Evolutionary conservation across 1,140 invertebrate genomes (phyloP).

Genomic region (Muscidifurax raptorellus): DNA sequence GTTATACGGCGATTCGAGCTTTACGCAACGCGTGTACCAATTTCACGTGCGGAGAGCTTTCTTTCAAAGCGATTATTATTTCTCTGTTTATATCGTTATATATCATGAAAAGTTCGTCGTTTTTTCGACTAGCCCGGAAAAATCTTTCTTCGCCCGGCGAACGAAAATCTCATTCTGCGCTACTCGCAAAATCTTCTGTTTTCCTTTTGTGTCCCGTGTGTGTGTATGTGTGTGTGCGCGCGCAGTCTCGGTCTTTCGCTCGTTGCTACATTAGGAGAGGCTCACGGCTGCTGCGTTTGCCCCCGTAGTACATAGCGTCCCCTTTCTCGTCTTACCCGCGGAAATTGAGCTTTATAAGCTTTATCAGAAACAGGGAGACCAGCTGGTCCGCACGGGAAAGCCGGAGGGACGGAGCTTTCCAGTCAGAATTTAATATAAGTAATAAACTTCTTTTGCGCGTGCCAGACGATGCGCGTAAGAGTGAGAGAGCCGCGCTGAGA

Average conservation of each 20-base stretch:
- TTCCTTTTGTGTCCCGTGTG: conserved; percentile 48
- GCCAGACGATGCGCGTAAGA: background rate
- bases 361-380: conserved; percentile 47
- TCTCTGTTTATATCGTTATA: too few relatives aligned
- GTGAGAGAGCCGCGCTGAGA: background rate
- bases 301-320: background rate
- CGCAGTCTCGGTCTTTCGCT: too few relatives aligned
- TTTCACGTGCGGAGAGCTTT: background rate
- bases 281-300: background rate
- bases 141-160: too few relatives aligned
- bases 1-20: too few relatives aligned
- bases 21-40: background rate
- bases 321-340: conserved; percentile 15
- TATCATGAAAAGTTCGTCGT: too few relatives aligned
- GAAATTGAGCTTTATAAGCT: conserved; percentile 55
- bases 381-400: conserved; percentile 18
- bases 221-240: too few relatives aligned
- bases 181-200: conserved; percentile 7
- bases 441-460: conserved; percentile 44
- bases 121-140: background rate
- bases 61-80: too few relatives aligned
- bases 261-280: conserved; percentile 3
- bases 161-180: too few relatives aligned
- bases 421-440: conserved; percentile 47
- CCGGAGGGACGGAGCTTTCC: background rate